Conservation (phyloP, 2,797 vertebrate species). For the Hoplostethus atlanticus region DNA sequence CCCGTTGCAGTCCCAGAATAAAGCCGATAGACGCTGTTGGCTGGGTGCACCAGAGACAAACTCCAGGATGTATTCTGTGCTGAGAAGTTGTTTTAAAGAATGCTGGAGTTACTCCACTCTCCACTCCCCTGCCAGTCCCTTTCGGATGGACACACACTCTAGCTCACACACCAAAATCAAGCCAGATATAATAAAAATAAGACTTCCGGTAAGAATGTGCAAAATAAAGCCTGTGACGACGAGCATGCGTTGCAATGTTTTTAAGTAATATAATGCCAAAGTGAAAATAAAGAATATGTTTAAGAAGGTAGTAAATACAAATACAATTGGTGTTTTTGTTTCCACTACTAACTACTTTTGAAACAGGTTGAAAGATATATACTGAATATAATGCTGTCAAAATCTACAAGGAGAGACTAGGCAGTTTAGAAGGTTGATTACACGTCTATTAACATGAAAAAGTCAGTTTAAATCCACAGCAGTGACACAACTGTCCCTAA, state of each 20-base stretch:
- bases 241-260: neutral
- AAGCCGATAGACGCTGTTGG: constrained; percentile 37
- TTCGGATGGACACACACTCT: constrained; percentile 64
- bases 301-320: no score
- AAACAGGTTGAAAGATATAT: no score
- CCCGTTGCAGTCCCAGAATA: constrained; percentile 55
- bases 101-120: constrained; percentile 84
- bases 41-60: constrained; percentile 50
- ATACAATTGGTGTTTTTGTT: no score
- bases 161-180: constrained; percentile 40
- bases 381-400: neutral
- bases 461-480: no score
- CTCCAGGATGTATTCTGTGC: constrained; percentile 76
- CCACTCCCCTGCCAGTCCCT: constrained; percentile 83
- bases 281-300: neutral
- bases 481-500: no score
- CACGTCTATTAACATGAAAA: neutral
- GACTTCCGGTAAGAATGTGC: constrained; percentile 10
- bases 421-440: neutral
- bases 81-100: constrained; percentile 85
- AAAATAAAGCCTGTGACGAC: constrained; percentile 39
- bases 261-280: neutral
- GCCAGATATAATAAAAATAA: neutral
- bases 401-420: neutral
- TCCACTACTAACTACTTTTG: no score